Evolutionary conservation across 23 tunicate species (phyloP).

Genomic region (Ciona savignyi): DNA sequence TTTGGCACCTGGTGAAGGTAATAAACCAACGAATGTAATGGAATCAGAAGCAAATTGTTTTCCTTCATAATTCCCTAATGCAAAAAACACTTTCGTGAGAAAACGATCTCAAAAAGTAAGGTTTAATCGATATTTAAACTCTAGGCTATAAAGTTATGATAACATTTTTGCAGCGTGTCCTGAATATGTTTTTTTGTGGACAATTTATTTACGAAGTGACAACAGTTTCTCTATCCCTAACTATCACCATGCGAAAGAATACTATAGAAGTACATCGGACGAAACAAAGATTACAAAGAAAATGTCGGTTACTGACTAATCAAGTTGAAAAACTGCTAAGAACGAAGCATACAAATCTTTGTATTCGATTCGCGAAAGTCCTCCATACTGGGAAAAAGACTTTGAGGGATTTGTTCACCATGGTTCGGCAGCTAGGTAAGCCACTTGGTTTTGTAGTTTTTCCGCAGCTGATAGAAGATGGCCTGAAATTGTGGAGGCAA

Average conservation of each 20-base stretch:
- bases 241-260: slow-evolving; percentile 14
- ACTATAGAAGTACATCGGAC: background rate
- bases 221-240: slow-evolving; percentile 1
- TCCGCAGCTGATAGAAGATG: slow-evolving; percentile 25
- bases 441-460: slow-evolving; percentile 31
- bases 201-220: slow-evolving; percentile 14
- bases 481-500: slow-evolving; percentile 19
- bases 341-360: slow-evolving; percentile 9
- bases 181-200: slow-evolving; percentile 21
- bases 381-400: slow-evolving; percentile 23
- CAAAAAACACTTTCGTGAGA: no score
- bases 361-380: slow-evolving; percentile 10
- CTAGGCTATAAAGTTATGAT: slow-evolving; percentile 7
- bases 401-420: no score
- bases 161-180: slow-evolving; percentile 22
- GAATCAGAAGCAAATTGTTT: slow-evolving; percentile 12
- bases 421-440: slow-evolving; percentile 18
- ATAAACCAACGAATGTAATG: slow-evolving; percentile 7
- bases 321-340: background rate
- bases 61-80: slow-evolving; percentile 19
- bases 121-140: slow-evolving; percentile 16
- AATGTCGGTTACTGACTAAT: no score
- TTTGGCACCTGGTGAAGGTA: slow-evolving; percentile 1
- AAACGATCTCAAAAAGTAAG: background rate
- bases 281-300: background rate